A percentile compares a stretch with the other conserved stretches of the same genome.
Conservation (phyloP, 1,140 invertebrate genomes). For the Ectropis grisescens region DNA sequence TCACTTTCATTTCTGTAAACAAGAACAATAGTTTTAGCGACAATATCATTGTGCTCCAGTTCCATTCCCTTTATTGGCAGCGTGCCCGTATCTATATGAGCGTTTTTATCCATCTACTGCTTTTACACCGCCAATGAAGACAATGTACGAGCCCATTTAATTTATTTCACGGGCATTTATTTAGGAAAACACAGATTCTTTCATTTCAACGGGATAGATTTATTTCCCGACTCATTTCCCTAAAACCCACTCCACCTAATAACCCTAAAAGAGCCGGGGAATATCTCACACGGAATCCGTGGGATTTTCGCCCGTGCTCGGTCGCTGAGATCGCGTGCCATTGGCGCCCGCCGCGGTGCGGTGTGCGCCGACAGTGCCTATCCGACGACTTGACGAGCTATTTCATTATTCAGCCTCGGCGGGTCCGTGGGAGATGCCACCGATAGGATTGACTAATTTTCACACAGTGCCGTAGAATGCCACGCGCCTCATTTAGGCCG, state of each 20-base stretch:
- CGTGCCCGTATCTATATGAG: constrained; percentile 28
- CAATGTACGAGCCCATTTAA: constrained; percentile 39
- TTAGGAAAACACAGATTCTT: constrained; percentile 38
- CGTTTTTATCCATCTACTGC: constrained; percentile 36
- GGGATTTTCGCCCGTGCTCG: constrained; percentile 42
- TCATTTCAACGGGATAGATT: constrained; percentile 28
- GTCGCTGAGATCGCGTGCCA: constrained; percentile 32
- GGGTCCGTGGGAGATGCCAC: constrained; percentile 36
- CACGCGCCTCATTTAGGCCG: constrained; percentile 43
- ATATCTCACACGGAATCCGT: constrained; percentile 54
- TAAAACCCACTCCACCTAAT: constrained; percentile 64
- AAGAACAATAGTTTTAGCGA: constrained; percentile 20
- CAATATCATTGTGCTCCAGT: constrained; percentile 23
- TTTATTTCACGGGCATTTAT: constrained; percentile 51
- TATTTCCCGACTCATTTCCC: constrained; percentile 48
- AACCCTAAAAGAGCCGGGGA: constrained; percentile 51
- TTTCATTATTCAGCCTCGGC: constrained; percentile 58
- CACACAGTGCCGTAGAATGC: constrained; percentile 35
- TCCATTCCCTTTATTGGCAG: constrained; percentile 46
- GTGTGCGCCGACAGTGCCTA: constrained; percentile 36
- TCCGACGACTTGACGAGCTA: constrained; percentile 44
- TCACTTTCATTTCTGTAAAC: constrained; percentile 14
- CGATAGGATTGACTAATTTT: constrained; percentile 59
- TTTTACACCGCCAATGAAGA: constrained; percentile 34
- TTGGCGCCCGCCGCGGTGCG: no score